Conservation (phyloP, 1,140 invertebrate species). For the Drosophila sturtevanti region DNA sequence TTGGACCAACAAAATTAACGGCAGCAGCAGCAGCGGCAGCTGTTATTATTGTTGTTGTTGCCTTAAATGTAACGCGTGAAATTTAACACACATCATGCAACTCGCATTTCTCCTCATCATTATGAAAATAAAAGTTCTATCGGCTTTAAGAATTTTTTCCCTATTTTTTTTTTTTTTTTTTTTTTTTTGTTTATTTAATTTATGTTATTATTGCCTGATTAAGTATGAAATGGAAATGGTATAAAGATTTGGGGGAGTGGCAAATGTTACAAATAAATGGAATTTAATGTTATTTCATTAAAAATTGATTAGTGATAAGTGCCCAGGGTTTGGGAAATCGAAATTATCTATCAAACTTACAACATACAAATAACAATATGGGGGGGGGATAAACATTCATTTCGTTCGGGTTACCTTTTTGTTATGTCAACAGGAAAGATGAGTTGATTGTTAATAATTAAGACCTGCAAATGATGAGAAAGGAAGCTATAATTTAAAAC, state of each 20-base stretch:
- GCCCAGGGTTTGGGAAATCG: conserved; percentile 4
- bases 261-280: conserved; percentile 27
- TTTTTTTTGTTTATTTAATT: conserved; percentile 79
- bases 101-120: conserved; percentile 29
- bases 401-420: conserved; percentile 12
- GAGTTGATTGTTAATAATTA: conserved; percentile 27
- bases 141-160: conserved; percentile 21
- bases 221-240: conserved; percentile 57
- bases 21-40: conserved; percentile 20
- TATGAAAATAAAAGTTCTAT: conserved; percentile 67
- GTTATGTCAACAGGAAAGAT: conserved; percentile 52
- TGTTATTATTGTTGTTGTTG: conserved; percentile 36
- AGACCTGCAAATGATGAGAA: background rate
- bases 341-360: conserved; percentile 28
- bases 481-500: no score
- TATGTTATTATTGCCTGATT: conserved; percentile 80
- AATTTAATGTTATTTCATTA: conserved; percentile 60
- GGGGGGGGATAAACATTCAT: no score
- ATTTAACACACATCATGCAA: conserved; percentile 72
- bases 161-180: no score
- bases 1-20: conserved; percentile 18
- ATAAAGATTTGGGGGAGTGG: background rate
- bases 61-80: conserved; percentile 71
- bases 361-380: conserved; percentile 47
- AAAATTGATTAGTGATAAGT: conserved; percentile 68